phyloP scores from a whole-genome alignment of 2,888 invertebrate species.

The Orchesellides sinensis region DNA sequence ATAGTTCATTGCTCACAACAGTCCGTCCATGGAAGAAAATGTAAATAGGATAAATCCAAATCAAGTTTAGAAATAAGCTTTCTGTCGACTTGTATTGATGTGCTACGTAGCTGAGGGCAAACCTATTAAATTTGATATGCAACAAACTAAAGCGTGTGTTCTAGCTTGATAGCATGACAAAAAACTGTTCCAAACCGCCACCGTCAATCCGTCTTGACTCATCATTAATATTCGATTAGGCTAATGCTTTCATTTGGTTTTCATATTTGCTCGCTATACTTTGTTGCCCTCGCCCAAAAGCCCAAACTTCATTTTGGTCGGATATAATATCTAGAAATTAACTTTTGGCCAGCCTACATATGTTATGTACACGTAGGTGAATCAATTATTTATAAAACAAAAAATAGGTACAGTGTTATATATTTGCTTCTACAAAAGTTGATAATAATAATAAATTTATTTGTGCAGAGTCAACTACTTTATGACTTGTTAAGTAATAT shows the following conservation, averaged over 20 bases:
- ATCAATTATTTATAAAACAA: no score
- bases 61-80: background rate
- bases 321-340: no score
- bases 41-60: background rate
- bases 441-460: background rate
- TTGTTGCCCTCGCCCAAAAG: no score
- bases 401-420: no score
- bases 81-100: background rate
- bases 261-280: no score
- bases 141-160: background rate
- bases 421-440: no score
- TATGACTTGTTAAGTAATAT: slow-evolving; percentile 3
- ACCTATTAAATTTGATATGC: background rate
- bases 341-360: no score
- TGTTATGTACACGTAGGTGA: no score
- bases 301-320: no score
- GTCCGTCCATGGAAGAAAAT: background rate
- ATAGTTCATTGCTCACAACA: background rate
- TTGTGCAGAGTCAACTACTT: background rate
- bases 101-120: no score
- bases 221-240: slow-evolving; percentile 24
- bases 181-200: background rate
- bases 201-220: slow-evolving; percentile 17
- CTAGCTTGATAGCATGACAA: background rate
- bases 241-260: slow-evolving; percentile 17